A percentile compares a stretch with the other conserved stretches of the same genome.
These are phyloP conservation scores for Neoseiulus cucumeris DNA, from an alignment of 1,140 invertebrate genomes.

Conservation along the genomic window DNA sequence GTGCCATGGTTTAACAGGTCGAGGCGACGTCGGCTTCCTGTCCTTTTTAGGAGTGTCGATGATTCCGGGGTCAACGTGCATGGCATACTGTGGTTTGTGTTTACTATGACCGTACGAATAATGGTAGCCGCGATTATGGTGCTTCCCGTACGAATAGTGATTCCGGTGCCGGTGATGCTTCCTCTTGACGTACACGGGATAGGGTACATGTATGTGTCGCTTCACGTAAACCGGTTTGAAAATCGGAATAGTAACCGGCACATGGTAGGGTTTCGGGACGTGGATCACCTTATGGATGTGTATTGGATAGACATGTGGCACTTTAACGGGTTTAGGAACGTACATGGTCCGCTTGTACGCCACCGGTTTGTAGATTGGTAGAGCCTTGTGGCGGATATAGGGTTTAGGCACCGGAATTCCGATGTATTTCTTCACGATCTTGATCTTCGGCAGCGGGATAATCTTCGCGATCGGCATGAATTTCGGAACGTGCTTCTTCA, in stretches of 20 bases:
- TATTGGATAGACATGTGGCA: not conserved
- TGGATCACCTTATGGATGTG: not conserved
- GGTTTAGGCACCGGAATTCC: not conserved
- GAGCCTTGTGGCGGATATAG: not conserved
- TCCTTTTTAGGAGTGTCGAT: not conserved
- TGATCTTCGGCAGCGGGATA: not conserved
- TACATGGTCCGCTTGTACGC: not conserved
- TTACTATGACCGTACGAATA: slow-evolving; percentile 1
- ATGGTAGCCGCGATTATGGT: not conserved
- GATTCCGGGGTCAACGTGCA: not conserved
- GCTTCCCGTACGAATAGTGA: not conserved
- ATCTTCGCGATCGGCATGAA: not conserved
- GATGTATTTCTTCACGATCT: not conserved
- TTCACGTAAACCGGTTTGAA: not conserved
- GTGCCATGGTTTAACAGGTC: not conserved
- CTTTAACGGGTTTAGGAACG: slow-evolving; percentile 3
- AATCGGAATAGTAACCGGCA: not conserved
- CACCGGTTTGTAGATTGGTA: slow-evolving; percentile 5
- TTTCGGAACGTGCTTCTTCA: not conserved
- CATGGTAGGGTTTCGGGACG: not conserved
- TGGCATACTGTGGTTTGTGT: not conserved
- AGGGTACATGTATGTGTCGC: not conserved
- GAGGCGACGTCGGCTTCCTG: not conserved
- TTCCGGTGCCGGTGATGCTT: not conserved
- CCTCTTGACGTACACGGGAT: not conserved